Evolutionary conservation across 2,888 invertebrate genomes (phyloP).

Genomic region (Sabatieria punctata): DNA sequence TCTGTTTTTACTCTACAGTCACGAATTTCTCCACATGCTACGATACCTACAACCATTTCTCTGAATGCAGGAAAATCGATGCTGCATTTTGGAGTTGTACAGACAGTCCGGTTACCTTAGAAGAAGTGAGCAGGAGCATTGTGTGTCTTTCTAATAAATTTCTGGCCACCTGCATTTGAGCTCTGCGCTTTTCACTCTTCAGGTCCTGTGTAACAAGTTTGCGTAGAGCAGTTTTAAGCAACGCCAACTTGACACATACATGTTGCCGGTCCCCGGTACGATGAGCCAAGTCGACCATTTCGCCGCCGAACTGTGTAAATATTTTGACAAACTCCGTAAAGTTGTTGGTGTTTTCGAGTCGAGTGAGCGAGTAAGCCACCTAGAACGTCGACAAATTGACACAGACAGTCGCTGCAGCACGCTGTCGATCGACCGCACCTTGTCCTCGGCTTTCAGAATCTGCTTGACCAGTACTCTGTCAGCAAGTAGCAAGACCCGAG

Average conservation of each 20-base stretch:
- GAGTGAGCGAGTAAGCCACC: constrained; percentile 35
- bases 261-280: constrained; percentile 66
- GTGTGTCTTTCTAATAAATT: constrained; percentile 87
- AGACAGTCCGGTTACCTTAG: too few species aligned
- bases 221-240: background rate
- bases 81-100: too few species aligned
- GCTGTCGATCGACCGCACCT: constrained; percentile 42
- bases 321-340: constrained; percentile 89
- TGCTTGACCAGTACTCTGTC: constrained; percentile 96
- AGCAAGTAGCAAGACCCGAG: constrained; percentile 79
- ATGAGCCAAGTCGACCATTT: constrained; percentile 95
- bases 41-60: background rate
- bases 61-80: too few species aligned
- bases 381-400: too few species aligned
- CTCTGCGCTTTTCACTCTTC: constrained; percentile 70
- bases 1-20: too few species aligned
- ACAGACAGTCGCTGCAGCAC: too few species aligned
- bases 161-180: constrained; percentile 88
- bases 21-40: too few species aligned
- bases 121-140: constrained; percentile 85
- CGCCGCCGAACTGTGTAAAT: constrained; percentile 91
- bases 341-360: constrained; percentile 39
- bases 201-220: constrained; percentile 34
- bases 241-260: constrained; percentile 34
- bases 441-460: constrained; percentile 80